These are phyloP conservation scores for Drosophila tani DNA, from an alignment of 1,140 invertebrate genomes.

Conservation along the genomic window DNA sequence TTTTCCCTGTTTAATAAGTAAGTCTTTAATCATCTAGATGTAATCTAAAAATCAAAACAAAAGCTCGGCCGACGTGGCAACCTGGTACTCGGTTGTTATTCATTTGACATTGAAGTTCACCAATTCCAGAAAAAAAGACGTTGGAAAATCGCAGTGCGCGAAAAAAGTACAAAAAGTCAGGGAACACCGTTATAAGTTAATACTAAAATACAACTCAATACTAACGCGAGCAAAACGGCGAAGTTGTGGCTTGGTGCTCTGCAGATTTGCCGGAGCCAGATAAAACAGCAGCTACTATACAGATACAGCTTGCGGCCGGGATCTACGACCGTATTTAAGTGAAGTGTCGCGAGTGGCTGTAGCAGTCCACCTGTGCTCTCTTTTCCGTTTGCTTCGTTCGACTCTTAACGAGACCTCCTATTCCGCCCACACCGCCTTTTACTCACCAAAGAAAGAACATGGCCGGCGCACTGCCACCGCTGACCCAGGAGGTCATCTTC, in stretches of 20 bases:
- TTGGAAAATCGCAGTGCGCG: constrained; percentile 42
- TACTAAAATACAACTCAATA: background rate
- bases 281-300: constrained; percentile 23
- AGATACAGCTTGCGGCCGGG: constrained; percentile 10
- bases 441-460: constrained; percentile 59
- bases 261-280: constrained; percentile 43
- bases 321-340: constrained; percentile 56
- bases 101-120: constrained; percentile 75
- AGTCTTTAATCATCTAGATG: background rate
- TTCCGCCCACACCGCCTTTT: constrained; percentile 24
- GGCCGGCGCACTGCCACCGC: constrained; percentile 75
- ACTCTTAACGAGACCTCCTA: constrained; percentile 40
- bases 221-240: constrained; percentile 35
- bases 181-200: constrained; percentile 7
- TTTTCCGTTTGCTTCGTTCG: constrained; percentile 36
- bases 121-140: constrained; percentile 63
- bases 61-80: constrained; percentile 53
- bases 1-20: background rate
- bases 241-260: constrained; percentile 41
- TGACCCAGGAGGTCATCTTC: constrained; percentile 89
- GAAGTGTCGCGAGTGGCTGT: constrained; percentile 50
- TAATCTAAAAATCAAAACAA: constrained; percentile 18
- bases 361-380: constrained; percentile 51
- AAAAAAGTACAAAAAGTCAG: constrained; percentile 1
- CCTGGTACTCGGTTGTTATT: constrained; percentile 62